Conservation (phyloP, 2,797 vertebrate species). For the Ctenopoma kingsleyae region DNA sequence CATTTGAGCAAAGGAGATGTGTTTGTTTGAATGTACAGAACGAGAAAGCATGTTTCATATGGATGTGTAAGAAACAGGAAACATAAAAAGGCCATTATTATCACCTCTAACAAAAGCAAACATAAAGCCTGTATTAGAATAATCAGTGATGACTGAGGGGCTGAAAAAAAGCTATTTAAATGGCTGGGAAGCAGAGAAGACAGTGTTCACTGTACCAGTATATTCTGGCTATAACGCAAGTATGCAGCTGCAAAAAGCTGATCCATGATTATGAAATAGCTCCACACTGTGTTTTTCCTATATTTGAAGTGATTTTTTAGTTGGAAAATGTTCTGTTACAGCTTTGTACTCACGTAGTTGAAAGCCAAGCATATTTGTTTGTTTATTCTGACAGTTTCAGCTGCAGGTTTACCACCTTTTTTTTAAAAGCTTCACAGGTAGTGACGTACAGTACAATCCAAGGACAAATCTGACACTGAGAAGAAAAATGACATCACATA, state of each 20-base stretch:
- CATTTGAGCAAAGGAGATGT: conserved; percentile 45
- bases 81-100: conserved; percentile 17
- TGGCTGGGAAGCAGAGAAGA: conserved; percentile 5
- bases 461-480: conserved; percentile 43
- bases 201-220: background rate
- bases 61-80: conserved; percentile 5
- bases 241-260: background rate
- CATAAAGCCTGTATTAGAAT: conserved; percentile 1
- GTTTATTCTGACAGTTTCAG: conserved; percentile 52
- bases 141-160: background rate
- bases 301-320: conserved; percentile 8
- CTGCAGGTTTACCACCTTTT: conserved; percentile 23
- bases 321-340: conserved; percentile 25
- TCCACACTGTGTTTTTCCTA: conserved; percentile 10
- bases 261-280: background rate
- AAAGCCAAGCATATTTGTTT: conserved; percentile 49
- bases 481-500: conserved; percentile 25
- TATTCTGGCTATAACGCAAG: conserved; percentile 12
- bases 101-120: conserved; percentile 19
- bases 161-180: background rate
- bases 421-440: conserved; percentile 47
- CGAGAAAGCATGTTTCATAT: conserved; percentile 17
- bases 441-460: conserved; percentile 43
- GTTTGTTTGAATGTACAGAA: conserved; percentile 22
- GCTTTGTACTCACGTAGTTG: conserved; percentile 20